Conservation (phyloP, 2,888 invertebrate genomes). For the Drosophila hamatofila region DNA sequence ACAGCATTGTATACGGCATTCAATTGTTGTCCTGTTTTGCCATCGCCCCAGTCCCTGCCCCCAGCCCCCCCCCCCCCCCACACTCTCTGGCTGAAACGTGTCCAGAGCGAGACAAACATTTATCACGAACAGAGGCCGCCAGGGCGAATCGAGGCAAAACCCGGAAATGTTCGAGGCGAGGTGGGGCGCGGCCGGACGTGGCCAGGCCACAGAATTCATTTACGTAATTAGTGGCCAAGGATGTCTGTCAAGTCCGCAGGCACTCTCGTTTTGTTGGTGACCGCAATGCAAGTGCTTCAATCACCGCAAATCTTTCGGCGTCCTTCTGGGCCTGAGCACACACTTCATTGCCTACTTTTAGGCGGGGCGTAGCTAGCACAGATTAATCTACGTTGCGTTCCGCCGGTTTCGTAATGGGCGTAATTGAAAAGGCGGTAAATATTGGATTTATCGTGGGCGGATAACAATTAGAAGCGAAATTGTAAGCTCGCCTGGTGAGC, state of each 20-base stretch:
- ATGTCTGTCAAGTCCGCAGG: constrained; percentile 42
- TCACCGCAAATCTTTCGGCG: constrained; percentile 59
- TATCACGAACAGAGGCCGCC: constrained; percentile 44
- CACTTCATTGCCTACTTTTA: constrained; percentile 50
- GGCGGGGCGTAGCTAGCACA: constrained; percentile 31
- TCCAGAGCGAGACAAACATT: constrained; percentile 59
- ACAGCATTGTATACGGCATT: constrained; percentile 63
- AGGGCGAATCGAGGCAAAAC: background rate
- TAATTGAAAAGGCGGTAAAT: constrained; percentile 17
- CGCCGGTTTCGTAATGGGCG: constrained; percentile 7
- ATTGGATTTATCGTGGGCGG: background rate
- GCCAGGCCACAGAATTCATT: constrained; percentile 67
- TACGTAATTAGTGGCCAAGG: constrained; percentile 76
- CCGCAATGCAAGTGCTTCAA: constrained; percentile 66
- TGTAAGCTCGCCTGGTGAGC: background rate
- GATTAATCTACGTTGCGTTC: constrained; percentile 20
- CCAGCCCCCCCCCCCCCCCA: no score
- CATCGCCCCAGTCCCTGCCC: fast-evolving
- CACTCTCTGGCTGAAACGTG: constrained; percentile 10
- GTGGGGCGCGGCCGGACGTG: constrained; percentile 17
- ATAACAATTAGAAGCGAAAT: background rate
- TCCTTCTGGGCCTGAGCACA: constrained; percentile 13
- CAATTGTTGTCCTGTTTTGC: constrained; percentile 53
- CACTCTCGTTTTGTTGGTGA: constrained; percentile 52
- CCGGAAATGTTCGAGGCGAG: constrained; percentile 40